These are phyloP conservation scores for Lasiurus cinereus DNA, from an alignment of 2,113 vertebrate genomes.

Conservation along the genomic window DNA sequence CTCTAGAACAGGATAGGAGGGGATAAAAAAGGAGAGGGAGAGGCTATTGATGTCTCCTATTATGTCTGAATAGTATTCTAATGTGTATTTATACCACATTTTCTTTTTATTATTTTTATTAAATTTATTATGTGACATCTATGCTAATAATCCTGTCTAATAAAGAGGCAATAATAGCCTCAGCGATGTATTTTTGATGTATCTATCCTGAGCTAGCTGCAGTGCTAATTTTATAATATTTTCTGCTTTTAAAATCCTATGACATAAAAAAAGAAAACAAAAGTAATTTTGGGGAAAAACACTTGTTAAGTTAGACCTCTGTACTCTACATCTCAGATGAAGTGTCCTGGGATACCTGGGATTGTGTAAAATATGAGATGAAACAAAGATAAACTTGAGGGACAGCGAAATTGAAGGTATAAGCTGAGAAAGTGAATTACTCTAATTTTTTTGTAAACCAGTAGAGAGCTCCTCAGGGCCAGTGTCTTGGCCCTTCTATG, in stretches of 20 bases:
- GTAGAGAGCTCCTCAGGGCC: neutral
- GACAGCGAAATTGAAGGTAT: neutral
- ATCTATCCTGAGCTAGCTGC: neutral
- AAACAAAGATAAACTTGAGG: neutral
- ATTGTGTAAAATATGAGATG: neutral
- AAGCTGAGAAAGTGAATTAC: neutral
- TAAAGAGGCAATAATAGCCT: neutral
- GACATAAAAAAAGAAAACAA: neutral
- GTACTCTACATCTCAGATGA: neutral
- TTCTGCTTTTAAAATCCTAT: neutral
- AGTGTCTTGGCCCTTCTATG: neutral
- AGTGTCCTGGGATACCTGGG: neutral
- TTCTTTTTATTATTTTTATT: neutral
- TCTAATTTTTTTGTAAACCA: neutral
- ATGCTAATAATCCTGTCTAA: no score
- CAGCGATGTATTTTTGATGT: accelerated
- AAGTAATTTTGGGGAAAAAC: neutral
- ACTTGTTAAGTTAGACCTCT: neutral
- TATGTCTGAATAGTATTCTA: neutral
- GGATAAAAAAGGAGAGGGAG: no score
- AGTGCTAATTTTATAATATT: neutral
- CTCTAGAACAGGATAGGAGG: neutral
- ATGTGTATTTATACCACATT: no score
- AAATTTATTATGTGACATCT: neutral
- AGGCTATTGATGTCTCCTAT: neutral